phyloP scores from a whole-genome alignment of 2,113 vertebrate species.

The Nycticryphes semicollaris region DNA sequence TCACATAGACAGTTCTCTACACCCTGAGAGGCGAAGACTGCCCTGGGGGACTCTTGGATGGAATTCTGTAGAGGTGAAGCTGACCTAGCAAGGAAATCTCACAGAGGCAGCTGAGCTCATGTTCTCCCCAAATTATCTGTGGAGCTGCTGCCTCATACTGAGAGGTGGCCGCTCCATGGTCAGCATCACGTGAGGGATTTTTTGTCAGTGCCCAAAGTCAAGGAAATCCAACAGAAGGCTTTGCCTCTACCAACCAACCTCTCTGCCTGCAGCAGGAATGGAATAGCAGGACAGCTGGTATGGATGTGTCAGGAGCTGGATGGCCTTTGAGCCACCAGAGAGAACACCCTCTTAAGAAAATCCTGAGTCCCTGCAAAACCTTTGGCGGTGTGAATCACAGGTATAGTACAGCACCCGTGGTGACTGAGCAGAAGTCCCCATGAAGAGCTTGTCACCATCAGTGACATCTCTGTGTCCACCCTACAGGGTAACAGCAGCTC shows the following conservation, averaged over 20 bases:
- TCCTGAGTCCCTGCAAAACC: background rate
- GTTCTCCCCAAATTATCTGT: background rate
- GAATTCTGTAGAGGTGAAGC: background rate
- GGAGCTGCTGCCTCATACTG: background rate
- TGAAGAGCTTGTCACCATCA: background rate
- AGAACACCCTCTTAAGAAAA: background rate
- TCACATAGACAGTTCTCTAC: too few relatives aligned
- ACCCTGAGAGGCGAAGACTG: background rate
- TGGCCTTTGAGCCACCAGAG: background rate
- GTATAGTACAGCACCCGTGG: rapidly evolving
- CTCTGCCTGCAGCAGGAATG: background rate
- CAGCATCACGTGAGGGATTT: background rate
- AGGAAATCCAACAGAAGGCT: background rate
- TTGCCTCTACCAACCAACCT: background rate
- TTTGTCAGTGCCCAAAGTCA: background rate
- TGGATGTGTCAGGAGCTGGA: background rate
- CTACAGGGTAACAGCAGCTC: background rate
- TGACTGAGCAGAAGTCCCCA: background rate
- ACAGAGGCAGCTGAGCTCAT: background rate
- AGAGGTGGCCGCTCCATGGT: background rate
- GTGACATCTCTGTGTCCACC: background rate
- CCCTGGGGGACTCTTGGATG: background rate
- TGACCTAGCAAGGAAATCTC: background rate
- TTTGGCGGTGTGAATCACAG: background rate
- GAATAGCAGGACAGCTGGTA: background rate